Evolutionary conservation across 1,140 invertebrate species (phyloP), one percentile per base, ranked within the genome.

Genomic region (Gryon sp.): DNA sequence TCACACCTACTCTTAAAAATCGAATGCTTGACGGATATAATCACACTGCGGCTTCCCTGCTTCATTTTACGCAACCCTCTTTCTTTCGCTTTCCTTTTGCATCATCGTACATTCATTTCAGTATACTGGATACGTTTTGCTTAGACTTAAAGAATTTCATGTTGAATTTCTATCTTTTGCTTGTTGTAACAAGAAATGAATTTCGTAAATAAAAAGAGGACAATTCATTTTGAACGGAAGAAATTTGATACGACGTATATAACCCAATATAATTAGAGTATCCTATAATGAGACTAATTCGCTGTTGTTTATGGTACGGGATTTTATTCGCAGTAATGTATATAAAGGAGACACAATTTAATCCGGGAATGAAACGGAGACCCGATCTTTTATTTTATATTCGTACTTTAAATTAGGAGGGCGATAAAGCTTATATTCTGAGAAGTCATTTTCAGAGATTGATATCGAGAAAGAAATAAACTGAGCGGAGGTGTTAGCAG

Each of bases 21-120:
- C 69, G 82, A 77, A 76, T 80, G 78, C 79, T 84, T 82, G 81
- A 86, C 80, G 83, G 82, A 85, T 87, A 86, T 88, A 88, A 87
- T 88, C 66, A 70, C 85, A 87, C 82, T 81, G 84, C 48, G 82
- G 73, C 50, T 68, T 45, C 22, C 57, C 36, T 68, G 57, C 73
- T 57, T 76, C 52, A 34, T 65, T 76, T 76, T 30, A 22, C 50
- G 12, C 63, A 36, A 69, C 63, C 41, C 68, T n/a, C n/a, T n/a
- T n/a, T 65, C 53, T 53, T 69, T 70, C 60, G 34, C 57, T 34
- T 48, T 66, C 28, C 30, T 63, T 32, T 32, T 30, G 19, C 50
- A 24, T 73, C 50, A 20, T 55, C 36, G 19, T 5, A 22, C 1
- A 40, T 30, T 16, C 18, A 20, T 43, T 46, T 43, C 32, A 41